phyloP scores from a whole-genome alignment of 1,140 invertebrate species.

The Drosophila saltans region DNA sequence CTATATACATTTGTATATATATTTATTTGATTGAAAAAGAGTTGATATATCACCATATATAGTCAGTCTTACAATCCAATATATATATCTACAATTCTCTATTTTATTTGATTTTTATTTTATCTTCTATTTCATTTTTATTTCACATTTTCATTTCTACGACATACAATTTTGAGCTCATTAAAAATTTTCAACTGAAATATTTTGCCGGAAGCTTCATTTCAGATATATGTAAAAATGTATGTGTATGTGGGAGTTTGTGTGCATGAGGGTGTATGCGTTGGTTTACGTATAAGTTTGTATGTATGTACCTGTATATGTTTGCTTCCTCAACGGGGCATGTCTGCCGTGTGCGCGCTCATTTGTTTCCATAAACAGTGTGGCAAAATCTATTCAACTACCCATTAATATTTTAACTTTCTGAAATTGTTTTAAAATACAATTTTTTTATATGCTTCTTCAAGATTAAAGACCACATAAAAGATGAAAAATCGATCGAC shows the following conservation, averaged over 20 bases:
- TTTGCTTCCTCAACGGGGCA: slow-evolving; percentile 32
- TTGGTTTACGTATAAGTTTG: neutral
- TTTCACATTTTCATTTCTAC: slow-evolving; percentile 23
- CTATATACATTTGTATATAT: neutral
- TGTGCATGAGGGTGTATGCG: neutral
- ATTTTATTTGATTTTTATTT: slow-evolving; percentile 27
- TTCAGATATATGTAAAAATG: slow-evolving; percentile 31
- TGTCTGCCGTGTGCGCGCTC: slow-evolving; percentile 36
- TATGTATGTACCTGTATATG: neutral
- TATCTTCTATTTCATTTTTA: slow-evolving; percentile 29
- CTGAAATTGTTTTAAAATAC: too few relatives aligned
- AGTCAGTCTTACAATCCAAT: slow-evolving; percentile 3
- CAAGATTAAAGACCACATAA: too few relatives aligned
- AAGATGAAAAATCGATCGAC: too few relatives aligned
- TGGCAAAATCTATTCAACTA: slow-evolving; percentile 14
- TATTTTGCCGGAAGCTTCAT: slow-evolving; percentile 70
- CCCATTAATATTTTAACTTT: too few relatives aligned
- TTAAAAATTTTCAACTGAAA: slow-evolving; percentile 81
- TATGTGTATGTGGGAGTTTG: slow-evolving; percentile 4
- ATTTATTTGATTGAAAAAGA: neutral
- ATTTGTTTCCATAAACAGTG: slow-evolving; percentile 50
- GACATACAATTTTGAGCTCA: slow-evolving; percentile 65
- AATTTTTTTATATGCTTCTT: too few relatives aligned
- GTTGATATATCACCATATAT: neutral
- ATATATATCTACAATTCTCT: slow-evolving; percentile 26